Percentiles rank a stretch among this genome's conserved stretches.
Evolutionary conservation across 2,888 invertebrate genomes (phyloP).

Genomic region (Caenorhabditis sp.): DNA sequence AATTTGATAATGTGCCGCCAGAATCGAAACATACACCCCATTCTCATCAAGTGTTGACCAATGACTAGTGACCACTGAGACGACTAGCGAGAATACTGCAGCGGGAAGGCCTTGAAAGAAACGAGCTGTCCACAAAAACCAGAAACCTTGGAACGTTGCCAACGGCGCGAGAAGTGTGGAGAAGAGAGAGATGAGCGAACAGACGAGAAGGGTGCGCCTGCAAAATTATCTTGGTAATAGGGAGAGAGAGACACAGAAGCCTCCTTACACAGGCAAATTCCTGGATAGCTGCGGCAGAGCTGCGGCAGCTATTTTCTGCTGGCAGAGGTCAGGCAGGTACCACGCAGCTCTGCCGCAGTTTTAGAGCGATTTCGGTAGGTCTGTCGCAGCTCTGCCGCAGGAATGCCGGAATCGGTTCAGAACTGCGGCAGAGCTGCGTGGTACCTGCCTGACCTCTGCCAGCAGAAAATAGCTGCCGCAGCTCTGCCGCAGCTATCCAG

Average conservation of each 20-base stretch:
- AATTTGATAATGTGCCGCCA: conserved; percentile 46
- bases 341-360: too few species aligned
- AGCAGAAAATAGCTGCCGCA: too few species aligned
- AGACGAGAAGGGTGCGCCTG: conserved; percentile 43
- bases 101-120: conserved; percentile 43
- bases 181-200: conserved; percentile 41
- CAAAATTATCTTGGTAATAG: not conserved
- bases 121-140: conserved; percentile 32
- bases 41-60: conserved; percentile 47
- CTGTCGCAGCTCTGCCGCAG: too few species aligned
- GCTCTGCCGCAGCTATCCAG: too few species aligned
- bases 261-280: too few species aligned
- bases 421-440: too few species aligned
- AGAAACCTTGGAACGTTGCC: conserved; percentile 43
- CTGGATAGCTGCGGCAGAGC: too few species aligned
- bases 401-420: too few species aligned
- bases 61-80: conserved; percentile 38
- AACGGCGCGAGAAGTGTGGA: conserved; percentile 42
- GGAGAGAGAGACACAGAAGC: not conserved
- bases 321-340: too few species aligned
- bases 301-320: too few species aligned
- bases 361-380: too few species aligned
- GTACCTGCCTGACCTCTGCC: too few species aligned
- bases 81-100: conserved; percentile 27
- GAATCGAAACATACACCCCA: conserved; percentile 45